Evolutionary conservation across 2,113 vertebrate species (phyloP).

Genomic region (Spermophilus dauricus): DNA sequence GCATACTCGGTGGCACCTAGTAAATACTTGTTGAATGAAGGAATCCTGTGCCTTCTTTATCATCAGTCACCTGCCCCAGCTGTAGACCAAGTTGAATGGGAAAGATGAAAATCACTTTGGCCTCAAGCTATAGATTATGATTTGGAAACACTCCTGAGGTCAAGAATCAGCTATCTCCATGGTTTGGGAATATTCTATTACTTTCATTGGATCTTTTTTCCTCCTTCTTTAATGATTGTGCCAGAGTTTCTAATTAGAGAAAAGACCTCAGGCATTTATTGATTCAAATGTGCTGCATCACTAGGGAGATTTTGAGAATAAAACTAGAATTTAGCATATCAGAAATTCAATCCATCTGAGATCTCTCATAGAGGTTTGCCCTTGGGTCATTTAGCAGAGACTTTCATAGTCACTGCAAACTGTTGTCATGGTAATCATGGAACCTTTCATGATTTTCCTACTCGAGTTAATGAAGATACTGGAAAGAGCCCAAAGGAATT

Average conservation of each 20-base stretch:
- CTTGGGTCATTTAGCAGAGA: conserved; percentile 69
- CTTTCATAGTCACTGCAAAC: conserved; percentile 63
- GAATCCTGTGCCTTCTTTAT: background rate
- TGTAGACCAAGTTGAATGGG: background rate
- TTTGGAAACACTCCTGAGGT: conserved; percentile 64
- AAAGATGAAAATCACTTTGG: conserved; percentile 62
- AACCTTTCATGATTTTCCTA: conserved; percentile 67
- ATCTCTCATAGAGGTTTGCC: conserved; percentile 70
- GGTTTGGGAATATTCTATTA: conserved; percentile 72
- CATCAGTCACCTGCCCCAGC: background rate
- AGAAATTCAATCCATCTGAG: conserved; percentile 78
- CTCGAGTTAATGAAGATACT: conserved; percentile 72
- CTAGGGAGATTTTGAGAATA: conserved; percentile 71
- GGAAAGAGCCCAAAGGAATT: conserved; percentile 76
- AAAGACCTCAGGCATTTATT: conserved; percentile 67
- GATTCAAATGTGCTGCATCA: conserved; percentile 68
- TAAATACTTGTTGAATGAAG: conserved; percentile 8
- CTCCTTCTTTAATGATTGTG: conserved; percentile 65
- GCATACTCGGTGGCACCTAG: background rate
- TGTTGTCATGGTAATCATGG: conserved; percentile 79
- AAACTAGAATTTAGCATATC: conserved; percentile 73
- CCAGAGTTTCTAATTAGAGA: conserved; percentile 79
- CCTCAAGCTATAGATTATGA: conserved; percentile 55
- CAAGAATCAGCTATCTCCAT: conserved; percentile 53
- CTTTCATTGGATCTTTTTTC: background rate